These are phyloP conservation scores for Onychomys torridus DNA, from an alignment of 2,797 vertebrate species.

Conservation along the genomic window DNA sequence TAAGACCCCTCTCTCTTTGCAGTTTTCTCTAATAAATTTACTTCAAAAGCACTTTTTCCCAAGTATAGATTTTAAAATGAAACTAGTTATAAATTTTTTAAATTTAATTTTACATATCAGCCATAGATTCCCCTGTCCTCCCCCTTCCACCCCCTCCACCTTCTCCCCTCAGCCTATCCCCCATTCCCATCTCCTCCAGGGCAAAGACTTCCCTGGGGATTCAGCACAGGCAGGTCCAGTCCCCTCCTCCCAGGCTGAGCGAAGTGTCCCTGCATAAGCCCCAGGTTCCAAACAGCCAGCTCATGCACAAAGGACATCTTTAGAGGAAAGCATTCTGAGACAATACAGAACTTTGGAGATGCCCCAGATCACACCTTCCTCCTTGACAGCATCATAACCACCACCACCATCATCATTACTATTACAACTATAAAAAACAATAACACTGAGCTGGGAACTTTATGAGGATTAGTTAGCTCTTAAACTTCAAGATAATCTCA, in stretches of 20 bases:
- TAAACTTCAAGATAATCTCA: constrained; percentile 21
- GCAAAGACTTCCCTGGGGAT: no score
- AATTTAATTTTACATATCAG: no score
- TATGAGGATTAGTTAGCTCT: constrained; percentile 13
- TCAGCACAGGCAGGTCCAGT: no score
- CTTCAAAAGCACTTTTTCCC: neutral
- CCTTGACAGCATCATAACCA: neutral
- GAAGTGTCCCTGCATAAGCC: no score
- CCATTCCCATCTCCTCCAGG: no score
- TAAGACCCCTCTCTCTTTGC: neutral
- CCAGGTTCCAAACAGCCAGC: no score
- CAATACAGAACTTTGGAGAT: neutral
- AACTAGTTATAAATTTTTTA: neutral
- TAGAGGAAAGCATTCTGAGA: constrained; percentile 23
- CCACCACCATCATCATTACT: neutral
- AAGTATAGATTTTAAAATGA: constrained; percentile 16
- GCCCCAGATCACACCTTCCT: neutral
- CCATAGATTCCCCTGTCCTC: no score
- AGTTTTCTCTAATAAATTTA: constrained; percentile 24
- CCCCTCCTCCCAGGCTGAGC: no score
- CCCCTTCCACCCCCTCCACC: no score
- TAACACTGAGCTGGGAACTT: neutral
- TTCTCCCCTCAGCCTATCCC: no score
- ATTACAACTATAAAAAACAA: neutral
- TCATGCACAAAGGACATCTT: no score